These are phyloP conservation scores for Orthosia incerta DNA, from an alignment of 2,888 invertebrate species.

Conservation along the genomic window DNA sequence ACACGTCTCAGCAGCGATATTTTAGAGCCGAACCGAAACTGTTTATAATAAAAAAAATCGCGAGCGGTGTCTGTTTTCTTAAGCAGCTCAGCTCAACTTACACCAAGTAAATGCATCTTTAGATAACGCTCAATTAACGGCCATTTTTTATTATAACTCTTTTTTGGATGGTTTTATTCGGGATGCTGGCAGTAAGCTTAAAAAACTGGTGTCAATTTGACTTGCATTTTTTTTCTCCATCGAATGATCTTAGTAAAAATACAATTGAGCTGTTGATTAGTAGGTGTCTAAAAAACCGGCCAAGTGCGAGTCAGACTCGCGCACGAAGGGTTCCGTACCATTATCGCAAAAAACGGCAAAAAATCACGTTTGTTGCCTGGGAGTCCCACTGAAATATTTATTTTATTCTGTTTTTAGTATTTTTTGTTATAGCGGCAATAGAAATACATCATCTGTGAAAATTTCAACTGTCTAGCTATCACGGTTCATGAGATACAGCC, in stretches of 20 bases:
- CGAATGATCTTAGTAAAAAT: not conserved
- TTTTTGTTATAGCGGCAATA: too few relatives aligned
- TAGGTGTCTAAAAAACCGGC: constrained; percentile 5
- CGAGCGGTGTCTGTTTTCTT: constrained; percentile 82
- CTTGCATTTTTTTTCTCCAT: not conserved
- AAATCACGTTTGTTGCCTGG: too few relatives aligned
- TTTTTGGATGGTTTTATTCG: constrained; percentile 75
- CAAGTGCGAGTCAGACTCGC: too few relatives aligned
- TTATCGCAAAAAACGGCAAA: too few relatives aligned
- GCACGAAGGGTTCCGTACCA: too few relatives aligned
- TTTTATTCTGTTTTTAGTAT: too few relatives aligned
- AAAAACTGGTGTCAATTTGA: constrained; percentile 5
- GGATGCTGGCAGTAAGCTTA: constrained; percentile 30
- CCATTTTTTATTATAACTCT: constrained; percentile 74
- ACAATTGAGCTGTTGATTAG: not conserved
- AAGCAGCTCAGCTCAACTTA: constrained; percentile 80
- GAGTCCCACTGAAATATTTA: too few relatives aligned
- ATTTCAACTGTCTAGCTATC: too few relatives aligned
- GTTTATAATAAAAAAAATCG: constrained; percentile 81
- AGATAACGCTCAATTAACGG: constrained; percentile 88
- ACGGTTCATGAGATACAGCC: too few relatives aligned
- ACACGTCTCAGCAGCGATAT: constrained; percentile 74
- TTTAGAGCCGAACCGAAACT: constrained; percentile 81
- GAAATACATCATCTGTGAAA: too few relatives aligned
- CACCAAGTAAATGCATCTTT: constrained; percentile 79